Conservation (phyloP, 2,113 vertebrate species). For the Dromas ardeola region DNA sequence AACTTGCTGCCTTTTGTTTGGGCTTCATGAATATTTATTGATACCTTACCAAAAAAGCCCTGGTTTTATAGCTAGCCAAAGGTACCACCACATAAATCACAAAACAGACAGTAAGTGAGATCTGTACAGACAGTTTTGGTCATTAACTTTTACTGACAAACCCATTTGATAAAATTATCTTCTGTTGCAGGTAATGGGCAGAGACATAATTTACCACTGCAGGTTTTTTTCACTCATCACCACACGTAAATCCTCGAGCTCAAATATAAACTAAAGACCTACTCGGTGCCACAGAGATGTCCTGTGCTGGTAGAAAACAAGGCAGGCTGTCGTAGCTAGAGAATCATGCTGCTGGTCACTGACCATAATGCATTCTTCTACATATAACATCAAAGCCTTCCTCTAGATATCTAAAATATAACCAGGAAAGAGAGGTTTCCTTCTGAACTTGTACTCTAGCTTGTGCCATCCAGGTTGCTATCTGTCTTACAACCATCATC, state of each 20-base stretch:
- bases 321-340: background rate
- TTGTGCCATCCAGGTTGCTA: background rate
- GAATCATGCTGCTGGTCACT: background rate
- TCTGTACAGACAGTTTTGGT: background rate
- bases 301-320: background rate
- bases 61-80: background rate
- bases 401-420: background rate
- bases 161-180: background rate
- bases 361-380: background rate
- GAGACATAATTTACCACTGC: background rate
- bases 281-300: background rate
- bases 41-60: background rate
- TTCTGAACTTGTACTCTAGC: background rate
- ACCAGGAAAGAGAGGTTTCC: background rate
- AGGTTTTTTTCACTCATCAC: background rate
- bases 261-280: background rate
- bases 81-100: background rate
- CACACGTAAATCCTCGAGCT: background rate
- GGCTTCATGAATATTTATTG: background rate
- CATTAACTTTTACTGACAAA: slow-evolving; percentile 19
- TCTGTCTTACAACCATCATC: background rate
- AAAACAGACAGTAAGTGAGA: background rate
- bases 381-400: background rate
- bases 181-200: background rate
- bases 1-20: background rate